These are phyloP conservation scores for Operophtera brumata DNA, from an alignment of 2,888 invertebrate genomes.

Conservation along the genomic window DNA sequence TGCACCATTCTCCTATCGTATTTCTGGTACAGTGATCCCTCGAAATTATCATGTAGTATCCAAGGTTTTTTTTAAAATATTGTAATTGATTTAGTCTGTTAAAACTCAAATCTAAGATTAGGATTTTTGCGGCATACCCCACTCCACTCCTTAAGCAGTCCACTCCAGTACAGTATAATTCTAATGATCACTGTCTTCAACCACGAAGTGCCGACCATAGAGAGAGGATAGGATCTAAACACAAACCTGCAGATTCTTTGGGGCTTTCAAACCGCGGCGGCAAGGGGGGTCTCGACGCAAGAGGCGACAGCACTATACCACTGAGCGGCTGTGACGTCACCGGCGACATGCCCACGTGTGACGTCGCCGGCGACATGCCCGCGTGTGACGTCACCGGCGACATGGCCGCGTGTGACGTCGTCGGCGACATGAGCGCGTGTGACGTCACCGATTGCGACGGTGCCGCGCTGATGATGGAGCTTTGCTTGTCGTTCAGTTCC, in stretches of 20 bases:
- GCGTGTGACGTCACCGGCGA: slow-evolving; percentile 31
- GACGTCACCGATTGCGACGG: slow-evolving; percentile 35
- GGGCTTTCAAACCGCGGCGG: slow-evolving; percentile 67
- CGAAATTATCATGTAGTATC: too few relatives aligned
- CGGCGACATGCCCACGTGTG: slow-evolving; percentile 26
- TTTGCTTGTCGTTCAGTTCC: slow-evolving; percentile 71
- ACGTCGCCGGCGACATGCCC: slow-evolving; percentile 25
- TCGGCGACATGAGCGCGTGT: slow-evolving; percentile 32
- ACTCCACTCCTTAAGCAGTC: too few relatives aligned
- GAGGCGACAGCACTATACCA: slow-evolving; percentile 56
- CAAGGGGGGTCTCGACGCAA: slow-evolving; percentile 59
- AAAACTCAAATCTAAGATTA: too few relatives aligned
- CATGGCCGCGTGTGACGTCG: slow-evolving; percentile 30
- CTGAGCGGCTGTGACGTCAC: slow-evolving; percentile 29
- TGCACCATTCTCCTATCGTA: too few relatives aligned
- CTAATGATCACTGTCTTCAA: too few relatives aligned
- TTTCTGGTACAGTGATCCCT: too few relatives aligned
- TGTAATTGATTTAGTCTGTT: too few relatives aligned
- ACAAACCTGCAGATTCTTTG: slow-evolving; percentile 59
- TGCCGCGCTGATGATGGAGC: slow-evolving; percentile 67
- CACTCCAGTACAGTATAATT: too few relatives aligned
- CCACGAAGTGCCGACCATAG: neutral
- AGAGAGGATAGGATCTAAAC: neutral
- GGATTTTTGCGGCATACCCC: too few relatives aligned
- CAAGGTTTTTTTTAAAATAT: too few relatives aligned